Percentiles rank a stretch among this genome's conserved stretches.
Evolutionary conservation across 1,140 invertebrate genomes (phyloP).

Genomic region (Hesperophylax magnus): DNA sequence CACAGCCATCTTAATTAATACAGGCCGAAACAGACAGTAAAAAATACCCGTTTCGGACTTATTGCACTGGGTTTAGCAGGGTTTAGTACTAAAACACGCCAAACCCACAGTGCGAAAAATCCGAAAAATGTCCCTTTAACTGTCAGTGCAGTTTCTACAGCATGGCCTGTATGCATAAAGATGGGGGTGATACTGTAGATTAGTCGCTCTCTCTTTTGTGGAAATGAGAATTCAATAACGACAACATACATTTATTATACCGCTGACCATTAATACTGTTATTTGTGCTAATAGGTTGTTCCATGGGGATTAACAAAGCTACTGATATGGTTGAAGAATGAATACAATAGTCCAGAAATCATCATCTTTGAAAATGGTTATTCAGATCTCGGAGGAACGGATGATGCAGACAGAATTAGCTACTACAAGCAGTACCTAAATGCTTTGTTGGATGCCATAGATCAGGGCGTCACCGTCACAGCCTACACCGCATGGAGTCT

Average conservation of each 20-base stretch:
- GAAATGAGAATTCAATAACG: neutral
- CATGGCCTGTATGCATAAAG: too few relatives aligned
- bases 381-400: constrained; percentile 61
- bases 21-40: too few relatives aligned
- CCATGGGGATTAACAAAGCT: constrained; percentile 75
- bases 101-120: too few relatives aligned
- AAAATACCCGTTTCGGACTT: too few relatives aligned
- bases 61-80: too few relatives aligned
- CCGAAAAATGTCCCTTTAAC: too few relatives aligned
- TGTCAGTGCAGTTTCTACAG: too few relatives aligned
- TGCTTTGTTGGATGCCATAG: constrained; percentile 76
- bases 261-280: too few relatives aligned
- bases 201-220: neutral
- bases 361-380: constrained; percentile 79
- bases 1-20: too few relatives aligned
- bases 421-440: constrained; percentile 73
- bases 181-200: too few relatives aligned
- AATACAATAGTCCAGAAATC: constrained; percentile 74
- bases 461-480: constrained; percentile 75
- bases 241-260: too few relatives aligned
- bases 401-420: constrained; percentile 62
- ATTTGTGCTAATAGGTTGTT: constrained; percentile 63
- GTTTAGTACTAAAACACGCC: too few relatives aligned
- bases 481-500: constrained; percentile 81
- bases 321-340: constrained; percentile 74